Percentiles rank a stretch among this genome's conserved stretches.
Evolutionary conservation across 2,797 vertebrate genomes (phyloP).

Genomic region (Fistularia commersonii): DNA sequence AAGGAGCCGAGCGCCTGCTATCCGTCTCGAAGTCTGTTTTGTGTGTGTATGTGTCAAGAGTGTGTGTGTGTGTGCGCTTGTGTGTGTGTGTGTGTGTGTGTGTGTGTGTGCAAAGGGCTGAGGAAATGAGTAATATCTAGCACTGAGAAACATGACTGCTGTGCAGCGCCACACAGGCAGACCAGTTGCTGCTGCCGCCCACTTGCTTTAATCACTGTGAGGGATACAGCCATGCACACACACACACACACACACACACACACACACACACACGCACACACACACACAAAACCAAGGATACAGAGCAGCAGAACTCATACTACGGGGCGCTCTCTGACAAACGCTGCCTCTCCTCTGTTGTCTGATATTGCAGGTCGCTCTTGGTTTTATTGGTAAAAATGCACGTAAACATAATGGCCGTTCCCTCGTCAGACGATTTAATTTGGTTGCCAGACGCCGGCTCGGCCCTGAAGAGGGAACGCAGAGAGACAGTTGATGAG

Average conservation of each 20-base stretch:
- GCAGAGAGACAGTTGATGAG: conserved; percentile 55
- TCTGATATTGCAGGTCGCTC: conserved; percentile 2
- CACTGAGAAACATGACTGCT: conserved; percentile 82
- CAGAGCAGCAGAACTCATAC: too few relatives aligned
- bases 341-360: conserved; percentile 7
- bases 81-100: conserved; percentile 41
- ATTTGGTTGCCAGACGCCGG: not conserved
- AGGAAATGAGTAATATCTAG: conserved; percentile 85
- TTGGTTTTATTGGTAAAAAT: too few relatives aligned
- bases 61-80: conserved; percentile 30
- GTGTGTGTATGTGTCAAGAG: conserved; percentile 41
- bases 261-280: conserved; percentile 10
- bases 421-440: too few relatives aligned
- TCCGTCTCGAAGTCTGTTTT: conserved; percentile 46
- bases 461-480: conserved; percentile 39
- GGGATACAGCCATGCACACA: conserved; percentile 57
- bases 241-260: conserved; percentile 30
- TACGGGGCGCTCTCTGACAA: not conserved
- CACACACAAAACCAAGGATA: not conserved
- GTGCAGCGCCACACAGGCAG: conserved; percentile 78
- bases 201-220: conserved; percentile 81
- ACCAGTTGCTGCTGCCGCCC: conserved; percentile 82
- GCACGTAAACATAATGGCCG: too few relatives aligned
- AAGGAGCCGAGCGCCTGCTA: conserved; percentile 63
- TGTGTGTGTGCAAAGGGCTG: conserved; percentile 71